Evolutionary conservation across 2,113 vertebrate species (phyloP).

Genomic region (Puffinus mauretanicus): DNA sequence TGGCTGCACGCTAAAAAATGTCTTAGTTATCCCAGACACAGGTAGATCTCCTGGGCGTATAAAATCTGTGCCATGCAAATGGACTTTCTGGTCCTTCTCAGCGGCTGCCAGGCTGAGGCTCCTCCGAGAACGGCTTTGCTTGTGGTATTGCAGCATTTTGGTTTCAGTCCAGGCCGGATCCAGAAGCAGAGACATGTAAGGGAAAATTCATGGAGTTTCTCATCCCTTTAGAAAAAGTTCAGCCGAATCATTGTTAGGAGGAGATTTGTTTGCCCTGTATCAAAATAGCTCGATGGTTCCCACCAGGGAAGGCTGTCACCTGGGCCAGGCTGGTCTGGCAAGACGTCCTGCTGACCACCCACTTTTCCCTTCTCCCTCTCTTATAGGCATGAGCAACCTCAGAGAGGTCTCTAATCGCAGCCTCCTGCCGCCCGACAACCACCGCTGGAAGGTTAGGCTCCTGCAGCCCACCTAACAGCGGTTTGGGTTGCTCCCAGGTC

Average conservation of each 20-base stretch:
- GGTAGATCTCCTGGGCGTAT: neutral
- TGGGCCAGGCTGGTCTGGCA: neutral
- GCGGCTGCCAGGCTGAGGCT: neutral
- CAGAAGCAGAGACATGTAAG: neutral
- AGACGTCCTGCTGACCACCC: neutral
- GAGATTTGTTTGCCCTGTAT: neutral
- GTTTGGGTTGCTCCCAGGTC: neutral
- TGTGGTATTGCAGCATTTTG: neutral
- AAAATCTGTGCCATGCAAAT: neutral
- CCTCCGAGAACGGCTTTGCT: neutral
- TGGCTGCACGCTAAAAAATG: neutral
- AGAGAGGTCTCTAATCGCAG: neutral
- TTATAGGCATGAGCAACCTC: neutral
- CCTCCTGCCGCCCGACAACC: neutral
- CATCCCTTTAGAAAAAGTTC: neutral
- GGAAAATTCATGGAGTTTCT: neutral
- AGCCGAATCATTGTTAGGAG: accelerated
- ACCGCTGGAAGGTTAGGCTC: neutral
- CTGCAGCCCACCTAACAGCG: neutral
- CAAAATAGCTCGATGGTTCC: neutral
- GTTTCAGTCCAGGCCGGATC: neutral
- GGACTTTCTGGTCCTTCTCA: constrained; percentile 11
- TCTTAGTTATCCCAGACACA: neutral
- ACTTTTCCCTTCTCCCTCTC: neutral
- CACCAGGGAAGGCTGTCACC: neutral